Conservation (phyloP, 2,797 vertebrate species). For the Sebastes steindachneri region DNA sequence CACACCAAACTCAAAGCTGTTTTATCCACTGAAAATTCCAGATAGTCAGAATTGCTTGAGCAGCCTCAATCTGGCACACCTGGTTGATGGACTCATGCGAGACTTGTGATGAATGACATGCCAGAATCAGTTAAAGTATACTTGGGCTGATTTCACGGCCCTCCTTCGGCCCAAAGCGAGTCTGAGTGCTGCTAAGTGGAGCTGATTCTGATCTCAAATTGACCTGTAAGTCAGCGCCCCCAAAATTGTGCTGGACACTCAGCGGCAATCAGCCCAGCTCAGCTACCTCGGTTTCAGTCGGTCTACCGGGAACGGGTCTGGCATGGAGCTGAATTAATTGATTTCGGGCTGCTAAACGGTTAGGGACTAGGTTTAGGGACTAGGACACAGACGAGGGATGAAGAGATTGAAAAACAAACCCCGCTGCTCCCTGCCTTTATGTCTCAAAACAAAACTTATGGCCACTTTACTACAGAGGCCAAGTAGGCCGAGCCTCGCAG, state of each 20-base stretch:
- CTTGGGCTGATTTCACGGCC: slow-evolving; percentile 48
- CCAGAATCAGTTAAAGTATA: slow-evolving; percentile 53
- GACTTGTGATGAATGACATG: slow-evolving; percentile 22
- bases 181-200: slow-evolving; percentile 45
- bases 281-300: not conserved
- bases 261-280: slow-evolving; percentile 40
- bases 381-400: not conserved
- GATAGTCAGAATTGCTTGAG: slow-evolving; percentile 8
- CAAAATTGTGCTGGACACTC: slow-evolving; percentile 14
- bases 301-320: not conserved
- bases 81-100: not conserved
- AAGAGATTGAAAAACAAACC: slow-evolving; percentile 2
- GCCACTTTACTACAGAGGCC: not conserved
- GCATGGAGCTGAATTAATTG: slow-evolving; percentile 10
- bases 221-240: slow-evolving; percentile 25
- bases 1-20: slow-evolving; percentile 1
- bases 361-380: not conserved
- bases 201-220: slow-evolving; percentile 50
- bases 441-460: not conserved
- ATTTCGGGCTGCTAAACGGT: slow-evolving; percentile 13
- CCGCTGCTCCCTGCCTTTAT: not conserved
- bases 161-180: slow-evolving; percentile 8
- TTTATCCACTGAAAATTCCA: not conserved
- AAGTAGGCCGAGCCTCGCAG: not conserved
- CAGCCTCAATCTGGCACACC: slow-evolving; percentile 1